Evolutionary conservation across 1,140 invertebrate genomes (phyloP).

Genomic region (Drosophila ananassae): DNA sequence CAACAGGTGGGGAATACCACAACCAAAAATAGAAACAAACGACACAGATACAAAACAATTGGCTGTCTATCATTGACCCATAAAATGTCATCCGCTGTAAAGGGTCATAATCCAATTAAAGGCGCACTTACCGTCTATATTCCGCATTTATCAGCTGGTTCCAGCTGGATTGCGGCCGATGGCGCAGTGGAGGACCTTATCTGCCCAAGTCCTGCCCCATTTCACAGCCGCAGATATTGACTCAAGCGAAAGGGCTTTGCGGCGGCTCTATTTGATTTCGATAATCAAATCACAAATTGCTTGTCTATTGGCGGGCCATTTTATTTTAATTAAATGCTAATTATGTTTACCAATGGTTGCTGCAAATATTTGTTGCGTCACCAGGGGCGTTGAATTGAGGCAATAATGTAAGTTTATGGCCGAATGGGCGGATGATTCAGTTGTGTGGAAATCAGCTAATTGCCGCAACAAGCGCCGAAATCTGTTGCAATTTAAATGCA

Average conservation of each 20-base stretch:
- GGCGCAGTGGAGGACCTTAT: slow-evolving; percentile 30
- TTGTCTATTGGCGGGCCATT: slow-evolving; percentile 70
- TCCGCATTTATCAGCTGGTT: slow-evolving; percentile 48
- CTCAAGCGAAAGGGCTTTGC: slow-evolving; percentile 43
- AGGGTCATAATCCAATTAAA: slow-evolving; percentile 70
- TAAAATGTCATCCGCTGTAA: slow-evolving; percentile 50
- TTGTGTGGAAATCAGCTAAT: slow-evolving; percentile 40
- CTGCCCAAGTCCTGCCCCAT: slow-evolving; percentile 27
- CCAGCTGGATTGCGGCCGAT: slow-evolving; percentile 2
- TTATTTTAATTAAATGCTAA: slow-evolving; percentile 83
- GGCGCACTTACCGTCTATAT: slow-evolving; percentile 56
- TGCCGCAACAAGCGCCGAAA: slow-evolving; percentile 24
- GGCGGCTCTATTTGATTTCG: slow-evolving; percentile 71
- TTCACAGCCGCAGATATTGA: slow-evolving; percentile 29
- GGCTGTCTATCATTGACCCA: slow-evolving; percentile 39
- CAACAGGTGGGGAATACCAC: slow-evolving; percentile 66
- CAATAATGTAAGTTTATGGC: slow-evolving; percentile 2
- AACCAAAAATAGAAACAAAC: slow-evolving; percentile 24
- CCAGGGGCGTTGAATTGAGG: slow-evolving; percentile 1
- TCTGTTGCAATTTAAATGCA: slow-evolving; percentile 70
- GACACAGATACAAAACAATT: slow-evolving; percentile 20
- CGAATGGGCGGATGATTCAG: slow-evolving; percentile 1
- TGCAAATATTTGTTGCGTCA: slow-evolving; percentile 65
- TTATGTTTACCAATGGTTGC: slow-evolving; percentile 69
- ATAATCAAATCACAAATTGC: slow-evolving; percentile 78